phyloP scores from a whole-genome alignment of 2,797 vertebrate genomes.

The Aratinga solstitialis region DNA sequence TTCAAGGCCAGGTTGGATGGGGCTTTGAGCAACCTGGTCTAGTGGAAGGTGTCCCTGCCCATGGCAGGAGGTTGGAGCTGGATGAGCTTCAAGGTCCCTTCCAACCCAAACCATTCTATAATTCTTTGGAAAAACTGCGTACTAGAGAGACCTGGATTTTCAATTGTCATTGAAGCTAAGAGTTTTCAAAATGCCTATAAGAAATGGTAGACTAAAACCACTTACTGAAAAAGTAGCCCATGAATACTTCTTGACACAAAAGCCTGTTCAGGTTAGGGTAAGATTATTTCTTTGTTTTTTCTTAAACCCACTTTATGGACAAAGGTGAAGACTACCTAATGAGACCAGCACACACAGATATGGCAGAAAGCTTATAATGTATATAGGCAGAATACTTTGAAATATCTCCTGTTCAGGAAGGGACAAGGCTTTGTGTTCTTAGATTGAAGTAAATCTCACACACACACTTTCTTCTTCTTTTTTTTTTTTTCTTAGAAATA shows the following conservation, averaged over 20 bases:
- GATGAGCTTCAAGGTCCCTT: neutral
- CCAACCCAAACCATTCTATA: neutral
- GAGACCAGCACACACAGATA: neutral
- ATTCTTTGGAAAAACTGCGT: neutral
- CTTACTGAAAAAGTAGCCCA: neutral
- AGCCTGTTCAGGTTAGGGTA: neutral
- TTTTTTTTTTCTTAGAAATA: neutral
- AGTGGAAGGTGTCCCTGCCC: neutral
- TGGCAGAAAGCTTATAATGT: neutral
- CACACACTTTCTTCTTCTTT: fast-evolving
- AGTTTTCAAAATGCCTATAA: neutral
- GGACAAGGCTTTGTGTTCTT: neutral
- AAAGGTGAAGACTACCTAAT: neutral
- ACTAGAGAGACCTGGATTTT: neutral
- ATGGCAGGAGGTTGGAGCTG: neutral
- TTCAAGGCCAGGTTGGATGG: neutral
- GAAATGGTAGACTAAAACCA: neutral
- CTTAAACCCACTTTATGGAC: neutral
- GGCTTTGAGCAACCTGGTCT: neutral
- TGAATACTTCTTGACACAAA: neutral
- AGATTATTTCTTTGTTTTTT: neutral
- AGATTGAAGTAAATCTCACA: neutral
- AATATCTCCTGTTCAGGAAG: neutral
- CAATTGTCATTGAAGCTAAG: neutral
- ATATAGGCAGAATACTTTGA: neutral